Evolutionary conservation across 2,888 invertebrate species (phyloP), one percentile per base, ranked within the genome.

Genomic region (Acanthococcus lagerstroemiae): DNA sequence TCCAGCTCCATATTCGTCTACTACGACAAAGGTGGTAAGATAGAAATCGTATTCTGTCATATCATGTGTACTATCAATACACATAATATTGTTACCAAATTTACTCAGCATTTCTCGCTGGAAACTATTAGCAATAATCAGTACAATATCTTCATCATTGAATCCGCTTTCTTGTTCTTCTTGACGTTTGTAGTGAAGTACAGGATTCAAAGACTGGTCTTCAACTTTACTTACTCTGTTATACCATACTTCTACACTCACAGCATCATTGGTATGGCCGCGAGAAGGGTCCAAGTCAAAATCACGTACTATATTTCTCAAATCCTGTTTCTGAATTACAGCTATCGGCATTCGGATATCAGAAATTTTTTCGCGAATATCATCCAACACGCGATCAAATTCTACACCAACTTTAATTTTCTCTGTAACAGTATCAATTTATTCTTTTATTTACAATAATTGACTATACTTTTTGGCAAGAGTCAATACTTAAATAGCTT

Each of bases 31-130:
- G 27, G 65, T 70, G 46, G 68, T 71, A n/a, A 68, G 52, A 37
- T 67, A 69, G 56, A 69, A 70, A 25, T 69, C 69, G 56, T 71
- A 70, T 6, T 55, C 27, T 66, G 71, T 72, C 2, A 68, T 30
- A 3, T 72, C 72, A 63, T 71, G 72, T 19, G 71, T 72, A 37
- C 70, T 68, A 72, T 72, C 66, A 68, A 74, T 22, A 67, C 72
- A 72, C 22, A 73, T 69, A 63, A 67, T 68, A 65, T 73, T 67
- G 19, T 44, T 27, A 6, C 71, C 70, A 68, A 70, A 72, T 60
- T 69, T 69, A n/a, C 5, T 15, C 25, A 72, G 37, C 50, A 70
- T 66, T 30, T 69, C 63, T 17, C 54, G 9, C 57, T 72, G 72
- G 15, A 65, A 66, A 17, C 67, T 66, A 46, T 69, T 70, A 71